These are phyloP conservation scores for Montipora capitata DNA, from an alignment of 92 coral and sea anemone genomes.

Conservation along the genomic window DNA sequence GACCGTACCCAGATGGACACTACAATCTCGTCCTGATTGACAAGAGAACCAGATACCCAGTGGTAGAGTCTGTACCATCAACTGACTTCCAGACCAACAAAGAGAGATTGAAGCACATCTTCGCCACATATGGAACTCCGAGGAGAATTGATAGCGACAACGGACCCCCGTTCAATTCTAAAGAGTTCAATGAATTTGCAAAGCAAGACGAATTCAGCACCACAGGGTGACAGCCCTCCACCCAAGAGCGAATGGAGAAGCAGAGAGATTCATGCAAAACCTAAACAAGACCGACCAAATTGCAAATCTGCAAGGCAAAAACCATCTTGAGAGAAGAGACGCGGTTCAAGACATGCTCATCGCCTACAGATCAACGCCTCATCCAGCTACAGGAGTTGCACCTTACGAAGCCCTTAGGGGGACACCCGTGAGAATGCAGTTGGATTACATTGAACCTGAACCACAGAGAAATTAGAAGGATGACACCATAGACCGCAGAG, in stretches of 20 bases:
- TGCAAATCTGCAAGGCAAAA: conserved; percentile 75
- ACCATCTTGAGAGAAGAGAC: conserved; percentile 36
- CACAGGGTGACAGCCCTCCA: conserved; percentile 25
- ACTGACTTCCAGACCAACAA: no score
- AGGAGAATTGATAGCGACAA: no score
- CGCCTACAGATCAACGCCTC: conserved; percentile 79
- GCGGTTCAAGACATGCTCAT: conserved; percentile 71
- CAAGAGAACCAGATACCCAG: no score
- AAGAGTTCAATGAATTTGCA: no score
- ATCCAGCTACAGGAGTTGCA: conserved; percentile 78
- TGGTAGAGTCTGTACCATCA: no score
- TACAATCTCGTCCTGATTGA: no score
- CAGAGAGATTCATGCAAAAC: conserved; percentile 70
- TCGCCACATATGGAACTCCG: no score
- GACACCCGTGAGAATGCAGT: conserved; percentile 62
- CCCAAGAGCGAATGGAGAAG: conserved; percentile 74
- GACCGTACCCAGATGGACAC: no score
- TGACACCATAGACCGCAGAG: conserved; percentile 41
- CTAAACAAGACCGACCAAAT: conserved; percentile 83
- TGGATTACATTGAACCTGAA: conserved; percentile 65
- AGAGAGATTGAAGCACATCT: no score
- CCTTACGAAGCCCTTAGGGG: conserved; percentile 71
- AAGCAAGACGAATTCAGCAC: no score
- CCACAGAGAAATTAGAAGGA: conserved; percentile 26
- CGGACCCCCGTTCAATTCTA: no score